phyloP scores from a whole-genome alignment of 2,113 vertebrate species.

The Malurus alboscapulatus region DNA sequence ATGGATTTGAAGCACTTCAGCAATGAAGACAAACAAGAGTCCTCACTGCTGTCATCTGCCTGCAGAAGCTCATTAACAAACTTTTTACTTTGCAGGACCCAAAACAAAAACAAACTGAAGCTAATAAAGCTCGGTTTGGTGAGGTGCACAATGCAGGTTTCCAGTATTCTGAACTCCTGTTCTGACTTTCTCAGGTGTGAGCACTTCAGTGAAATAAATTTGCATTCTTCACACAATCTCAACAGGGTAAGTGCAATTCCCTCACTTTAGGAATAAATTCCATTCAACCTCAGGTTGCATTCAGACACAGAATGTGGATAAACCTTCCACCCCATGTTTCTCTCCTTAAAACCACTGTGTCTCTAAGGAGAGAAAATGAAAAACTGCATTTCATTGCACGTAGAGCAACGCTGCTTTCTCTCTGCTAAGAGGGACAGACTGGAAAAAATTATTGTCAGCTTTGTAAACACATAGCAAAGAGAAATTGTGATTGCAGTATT shows the following conservation, averaged over 20 bases:
- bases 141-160: not conserved
- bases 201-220: not conserved
- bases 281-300: rapidly evolving
- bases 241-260: not conserved
- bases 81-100: not conserved
- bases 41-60: not conserved
- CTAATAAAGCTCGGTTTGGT: rapidly evolving
- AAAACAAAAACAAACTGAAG: not conserved
- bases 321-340: rapidly evolving
- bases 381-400: not conserved
- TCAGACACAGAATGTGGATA: not conserved
- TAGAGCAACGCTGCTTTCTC: not conserved
- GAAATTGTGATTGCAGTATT: not conserved
- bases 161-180: not conserved
- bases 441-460: not conserved
- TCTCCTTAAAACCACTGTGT: not conserved
- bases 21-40: rapidly evolving
- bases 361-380: not conserved
- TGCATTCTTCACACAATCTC: not conserved
- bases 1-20: not conserved
- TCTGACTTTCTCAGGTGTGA: not conserved
- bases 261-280: not conserved
- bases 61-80: not conserved
- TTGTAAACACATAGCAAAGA: not conserved
- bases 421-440: not conserved